Evolutionary conservation across 2,888 invertebrate genomes (phyloP).

Genomic region (Geophilus truncorum): DNA sequence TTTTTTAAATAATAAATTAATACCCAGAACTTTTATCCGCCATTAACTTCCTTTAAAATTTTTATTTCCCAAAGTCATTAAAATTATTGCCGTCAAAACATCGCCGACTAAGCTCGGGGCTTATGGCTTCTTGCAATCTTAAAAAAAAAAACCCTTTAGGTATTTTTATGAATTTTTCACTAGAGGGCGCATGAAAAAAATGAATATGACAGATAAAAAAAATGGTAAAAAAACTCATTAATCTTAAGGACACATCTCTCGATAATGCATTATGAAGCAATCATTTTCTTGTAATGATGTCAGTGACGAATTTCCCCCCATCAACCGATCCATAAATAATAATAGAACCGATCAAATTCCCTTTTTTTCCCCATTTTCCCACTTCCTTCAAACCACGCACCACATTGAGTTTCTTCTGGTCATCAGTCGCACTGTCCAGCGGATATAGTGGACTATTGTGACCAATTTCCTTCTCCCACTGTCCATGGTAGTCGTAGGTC

Average conservation of each 20-base stretch:
- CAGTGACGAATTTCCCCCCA: background rate
- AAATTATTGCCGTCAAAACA: background rate
- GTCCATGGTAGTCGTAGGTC: slow-evolving; percentile 94
- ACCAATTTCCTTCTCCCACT: slow-evolving; percentile 88
- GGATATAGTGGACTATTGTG: slow-evolving; percentile 89
- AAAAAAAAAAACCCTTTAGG: background rate
- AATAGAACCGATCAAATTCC: background rate
- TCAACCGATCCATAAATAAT: background rate
- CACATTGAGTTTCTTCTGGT: slow-evolving; percentile 88
- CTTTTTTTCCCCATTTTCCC: no score
- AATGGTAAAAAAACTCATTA: background rate
- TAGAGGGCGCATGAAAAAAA: background rate
- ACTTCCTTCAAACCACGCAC: slow-evolving; percentile 53
- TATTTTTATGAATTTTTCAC: background rate
- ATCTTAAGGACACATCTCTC: background rate
- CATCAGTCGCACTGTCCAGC: slow-evolving; percentile 79
- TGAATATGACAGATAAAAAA: background rate
- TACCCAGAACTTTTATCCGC: no score
- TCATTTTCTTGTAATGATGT: slow-evolving; percentile 4
- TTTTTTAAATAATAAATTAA: no score
- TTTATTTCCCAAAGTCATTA: background rate
- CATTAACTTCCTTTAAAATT: background rate
- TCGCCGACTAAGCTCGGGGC: background rate
- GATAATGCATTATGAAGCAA: background rate
- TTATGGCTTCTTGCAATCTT: background rate